Percentiles rank a stretch among this genome's conserved stretches.
These are phyloP conservation scores for Psammodynastes pulverulentus DNA, from an alignment of 2,113 vertebrate species.

Conservation along the genomic window DNA sequence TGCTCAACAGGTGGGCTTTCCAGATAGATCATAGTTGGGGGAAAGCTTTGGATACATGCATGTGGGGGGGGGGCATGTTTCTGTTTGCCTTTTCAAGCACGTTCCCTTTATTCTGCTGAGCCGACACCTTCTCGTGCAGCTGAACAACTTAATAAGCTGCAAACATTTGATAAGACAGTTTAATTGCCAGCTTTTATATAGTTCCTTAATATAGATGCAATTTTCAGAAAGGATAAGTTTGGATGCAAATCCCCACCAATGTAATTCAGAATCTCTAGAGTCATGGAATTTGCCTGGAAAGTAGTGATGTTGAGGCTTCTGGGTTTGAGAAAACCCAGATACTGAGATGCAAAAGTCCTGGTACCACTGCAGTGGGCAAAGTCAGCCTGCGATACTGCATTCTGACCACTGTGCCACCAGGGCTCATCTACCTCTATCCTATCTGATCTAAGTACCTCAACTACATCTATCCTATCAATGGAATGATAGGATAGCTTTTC, in stretches of 20 bases:
- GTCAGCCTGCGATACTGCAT: too few relatives aligned
- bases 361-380: too few relatives aligned
- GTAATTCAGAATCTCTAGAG: constrained; percentile 60
- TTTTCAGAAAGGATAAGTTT: constrained; percentile 53
- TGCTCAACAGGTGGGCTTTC: constrained; percentile 20
- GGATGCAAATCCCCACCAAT: constrained; percentile 55
- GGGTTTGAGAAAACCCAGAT: not conserved
- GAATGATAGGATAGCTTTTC: not conserved
- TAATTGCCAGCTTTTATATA: constrained; percentile 67
- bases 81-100: constrained; percentile 14
- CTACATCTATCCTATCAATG: not conserved
- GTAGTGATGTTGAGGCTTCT: not conserved
- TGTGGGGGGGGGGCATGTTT: not conserved
- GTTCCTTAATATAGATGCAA: constrained; percentile 55
- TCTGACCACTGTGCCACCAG: too few relatives aligned
- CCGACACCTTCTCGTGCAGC: constrained; percentile 54
- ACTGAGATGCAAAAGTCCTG: not conserved
- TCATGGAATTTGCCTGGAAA: constrained; percentile 54
- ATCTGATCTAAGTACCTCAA: too few relatives aligned
- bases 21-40: constrained; percentile 2
- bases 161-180: constrained; percentile 72
- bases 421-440: too few relatives aligned
- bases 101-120: not conserved
- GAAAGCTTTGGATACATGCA: constrained; percentile 2
- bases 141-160: constrained; percentile 69